phyloP scores from a whole-genome alignment of 30 jellyfish, hydroid and myxozoan species.

The Hydra vulgaris region DNA sequence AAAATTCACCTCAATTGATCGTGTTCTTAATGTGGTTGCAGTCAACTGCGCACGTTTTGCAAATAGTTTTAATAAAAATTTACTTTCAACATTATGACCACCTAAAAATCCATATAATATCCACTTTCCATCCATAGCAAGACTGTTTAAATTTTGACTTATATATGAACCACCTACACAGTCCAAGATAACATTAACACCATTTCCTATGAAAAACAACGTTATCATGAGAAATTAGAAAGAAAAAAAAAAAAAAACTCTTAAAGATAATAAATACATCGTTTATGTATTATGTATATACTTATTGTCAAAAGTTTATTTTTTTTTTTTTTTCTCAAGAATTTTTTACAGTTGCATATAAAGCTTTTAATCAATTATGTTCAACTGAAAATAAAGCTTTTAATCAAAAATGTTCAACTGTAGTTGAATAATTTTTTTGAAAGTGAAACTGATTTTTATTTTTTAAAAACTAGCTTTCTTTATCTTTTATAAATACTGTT shows the following conservation, averaged over 20 bases:
- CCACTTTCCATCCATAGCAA: conserved; percentile 94
- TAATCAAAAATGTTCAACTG: too few species aligned
- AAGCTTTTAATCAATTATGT: too few species aligned
- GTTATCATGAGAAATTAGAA: not conserved
- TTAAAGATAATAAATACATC: not conserved
- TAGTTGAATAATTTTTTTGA: too few species aligned
- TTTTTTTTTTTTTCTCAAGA: too few species aligned
- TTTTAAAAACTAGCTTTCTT: too few species aligned
- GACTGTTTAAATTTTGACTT: conserved; percentile 50
- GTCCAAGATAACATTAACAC: conserved; percentile 71
- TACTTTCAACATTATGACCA: conserved; percentile 59
- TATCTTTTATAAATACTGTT: too few species aligned
- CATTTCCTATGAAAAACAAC: conserved; percentile 41
- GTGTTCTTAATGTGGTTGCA: conserved; percentile 71
- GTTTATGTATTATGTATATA: not conserved
- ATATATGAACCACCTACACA: conserved; percentile 83
- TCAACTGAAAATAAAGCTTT: too few species aligned
- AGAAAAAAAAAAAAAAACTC: not conserved
- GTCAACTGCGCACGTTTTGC: conserved; percentile 64
- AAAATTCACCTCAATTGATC: conserved; percentile 53
- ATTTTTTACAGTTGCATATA: too few species aligned
- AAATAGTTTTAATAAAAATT: conserved; percentile 41
- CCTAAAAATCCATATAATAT: conserved; percentile 93
- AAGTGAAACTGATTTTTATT: too few species aligned
- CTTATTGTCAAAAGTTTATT: too few species aligned